Evolutionary conservation across 1,140 invertebrate genomes (phyloP), one percentile per base, ranked within the genome.

Genomic region (Drosophila truncata): DNA sequence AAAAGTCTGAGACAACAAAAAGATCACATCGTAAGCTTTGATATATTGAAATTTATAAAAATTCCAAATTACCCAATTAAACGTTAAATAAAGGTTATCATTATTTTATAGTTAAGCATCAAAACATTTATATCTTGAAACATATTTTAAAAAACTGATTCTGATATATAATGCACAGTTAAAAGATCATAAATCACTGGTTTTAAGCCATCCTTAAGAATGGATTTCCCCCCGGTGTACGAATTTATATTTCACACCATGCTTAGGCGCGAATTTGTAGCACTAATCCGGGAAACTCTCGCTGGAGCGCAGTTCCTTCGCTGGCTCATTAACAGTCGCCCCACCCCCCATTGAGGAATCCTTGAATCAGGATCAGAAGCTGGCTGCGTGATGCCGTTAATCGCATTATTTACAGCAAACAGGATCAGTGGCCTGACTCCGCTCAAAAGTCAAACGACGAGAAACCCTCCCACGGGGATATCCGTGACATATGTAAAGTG

Each of bases 341-440:
- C 47, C 41, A 7, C 39, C 4, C 16, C 14, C 20, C 39, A 18
- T 16, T n/a, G 20, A 18, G 6, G 14, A 55, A 37, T 55, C 52
- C 52, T 55, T 37, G 18, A 60, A 77, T 44, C 74, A 57, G 74
- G 74, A 78, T 72, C 33, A 59, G 39, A 13, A 57, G 75, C 60
- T 80, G 52, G 54, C 80, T 87, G 80, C 86, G 80, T 90, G 85
- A 90, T 91, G 82, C 82, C 84, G 85, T 90, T 93, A 92, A 93
- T 93, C 92, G 88, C 85, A 93, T 93, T 93, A 93, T 93, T 93
- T 93, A 93, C 92, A 93, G 91, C 92, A 92, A 91, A 86, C 77
- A 87, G 92, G 92, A 93, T 93, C 92, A 93, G 86, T 67, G 91
- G 73, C 47, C 73, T 88, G 84, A 88, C 85, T 88, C 73, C 72